phyloP scores from a whole-genome alignment of 2,888 invertebrate species.

The Cryptus armator region DNA sequence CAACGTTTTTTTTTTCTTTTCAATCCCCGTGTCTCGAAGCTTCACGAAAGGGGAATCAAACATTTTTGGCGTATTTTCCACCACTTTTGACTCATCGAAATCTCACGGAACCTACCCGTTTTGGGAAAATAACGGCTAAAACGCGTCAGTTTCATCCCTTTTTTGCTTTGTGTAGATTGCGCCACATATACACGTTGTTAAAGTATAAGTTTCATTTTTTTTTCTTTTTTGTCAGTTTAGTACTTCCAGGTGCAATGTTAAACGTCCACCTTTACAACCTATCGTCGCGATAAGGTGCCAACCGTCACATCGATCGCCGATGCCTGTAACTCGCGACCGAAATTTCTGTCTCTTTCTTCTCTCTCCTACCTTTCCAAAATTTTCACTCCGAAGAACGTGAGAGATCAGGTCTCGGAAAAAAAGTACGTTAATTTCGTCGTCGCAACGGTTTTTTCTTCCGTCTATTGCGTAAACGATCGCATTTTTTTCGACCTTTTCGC shows the following conservation, averaged over 20 bases:
- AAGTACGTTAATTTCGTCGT: conserved; percentile 56
- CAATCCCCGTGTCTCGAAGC: conserved; percentile 33
- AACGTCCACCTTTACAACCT: conserved; percentile 46
- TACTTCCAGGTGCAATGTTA: conserved; percentile 68
- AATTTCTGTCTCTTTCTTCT: conserved; percentile 42
- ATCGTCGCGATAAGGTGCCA: conserved; percentile 68
- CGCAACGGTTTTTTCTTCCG: conserved; percentile 52
- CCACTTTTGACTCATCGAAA: conserved; percentile 67
- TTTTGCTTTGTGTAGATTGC: conserved; percentile 12
- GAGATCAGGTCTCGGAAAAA: conserved; percentile 35
- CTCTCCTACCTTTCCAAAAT: conserved; percentile 9
- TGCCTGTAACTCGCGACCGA: conserved; percentile 17
- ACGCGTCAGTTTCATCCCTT: conserved; percentile 9
- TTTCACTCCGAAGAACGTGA: conserved; percentile 9
- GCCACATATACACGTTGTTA: conserved; percentile 10
- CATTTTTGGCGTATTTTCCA: conserved; percentile 76
- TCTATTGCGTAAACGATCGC: neutral
- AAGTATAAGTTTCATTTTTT: neutral
- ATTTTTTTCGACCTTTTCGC: neutral
- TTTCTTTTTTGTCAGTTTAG: conserved; percentile 35
- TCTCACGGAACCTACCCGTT: conserved; percentile 72
- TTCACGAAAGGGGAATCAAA: conserved; percentile 64
- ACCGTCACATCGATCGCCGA: conserved; percentile 65
- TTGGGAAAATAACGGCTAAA: conserved; percentile 52
- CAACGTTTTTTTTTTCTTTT: conserved; percentile 43